A percentile compares a stretch with the other conserved stretches of the same genome.
Evolutionary conservation across 2,888 invertebrate genomes (phyloP).

Genomic region (Meteorus cinctellus): DNA sequence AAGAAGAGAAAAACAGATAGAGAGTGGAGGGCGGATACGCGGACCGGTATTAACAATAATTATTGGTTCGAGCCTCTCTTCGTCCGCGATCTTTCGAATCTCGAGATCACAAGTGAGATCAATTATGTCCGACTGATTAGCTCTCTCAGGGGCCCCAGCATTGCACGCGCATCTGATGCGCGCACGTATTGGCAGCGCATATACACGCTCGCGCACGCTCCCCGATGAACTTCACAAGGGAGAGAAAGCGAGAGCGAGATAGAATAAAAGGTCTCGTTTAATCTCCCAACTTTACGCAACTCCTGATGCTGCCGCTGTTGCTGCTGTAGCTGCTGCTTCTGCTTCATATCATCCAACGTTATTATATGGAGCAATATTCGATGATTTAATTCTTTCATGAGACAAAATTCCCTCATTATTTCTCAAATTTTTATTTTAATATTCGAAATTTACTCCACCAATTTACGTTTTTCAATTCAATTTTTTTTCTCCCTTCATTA

Average conservation of each 20-base stretch:
- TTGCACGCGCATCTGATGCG: conserved; percentile 48
- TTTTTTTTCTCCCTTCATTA: not conserved
- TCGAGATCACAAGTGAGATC: conserved; percentile 73
- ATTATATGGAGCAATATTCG: conserved; percentile 24
- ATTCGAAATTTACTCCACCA: not conserved
- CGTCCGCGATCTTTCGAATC: conserved; percentile 72
- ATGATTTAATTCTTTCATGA: conserved; percentile 13
- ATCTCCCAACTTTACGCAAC: conserved; percentile 18
- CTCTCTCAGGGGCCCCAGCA: conserved; percentile 59
- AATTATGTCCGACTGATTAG: conserved; percentile 73
- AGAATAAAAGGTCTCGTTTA: conserved; percentile 24
- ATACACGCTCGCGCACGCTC: conserved; percentile 21
- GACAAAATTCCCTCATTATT: conserved; percentile 17
- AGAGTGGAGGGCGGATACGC: conserved; percentile 49
- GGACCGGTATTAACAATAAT: conserved; percentile 71
- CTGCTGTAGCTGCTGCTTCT: not conserved
- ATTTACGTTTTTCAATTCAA: not conserved
- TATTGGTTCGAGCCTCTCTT: conserved; percentile 72
- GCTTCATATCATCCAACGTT: not conserved
- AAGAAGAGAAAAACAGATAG: conserved; percentile 38
- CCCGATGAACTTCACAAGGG: conserved; percentile 27
- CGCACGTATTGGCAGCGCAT: conserved; percentile 33
- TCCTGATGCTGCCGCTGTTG: not conserved
- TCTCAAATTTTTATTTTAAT: not conserved
- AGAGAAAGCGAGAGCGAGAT: not conserved